Evolutionary conservation across 2,113 vertebrate genomes (phyloP).

Genomic region (Drymodes brunneopygia): DNA sequence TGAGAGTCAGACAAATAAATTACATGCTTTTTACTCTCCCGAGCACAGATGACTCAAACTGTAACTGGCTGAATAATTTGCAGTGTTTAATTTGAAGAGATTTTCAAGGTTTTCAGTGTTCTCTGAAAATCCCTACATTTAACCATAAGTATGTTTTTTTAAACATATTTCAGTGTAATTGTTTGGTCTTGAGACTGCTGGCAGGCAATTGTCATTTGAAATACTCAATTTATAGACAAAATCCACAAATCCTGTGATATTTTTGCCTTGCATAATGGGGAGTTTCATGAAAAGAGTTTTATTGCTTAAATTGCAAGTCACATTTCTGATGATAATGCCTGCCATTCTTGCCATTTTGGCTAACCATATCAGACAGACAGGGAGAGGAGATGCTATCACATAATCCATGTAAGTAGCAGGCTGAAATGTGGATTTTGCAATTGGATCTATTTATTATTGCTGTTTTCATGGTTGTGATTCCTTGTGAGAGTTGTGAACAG

Average conservation of each 20-base stretch:
- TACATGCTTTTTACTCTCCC: background rate
- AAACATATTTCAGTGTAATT: background rate
- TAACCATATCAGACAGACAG: background rate
- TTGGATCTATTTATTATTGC: background rate
- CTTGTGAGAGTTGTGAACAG: background rate
- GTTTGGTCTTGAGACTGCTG: background rate
- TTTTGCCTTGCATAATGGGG: background rate
- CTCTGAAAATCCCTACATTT: background rate
- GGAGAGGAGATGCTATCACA: background rate
- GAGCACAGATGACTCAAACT: background rate
- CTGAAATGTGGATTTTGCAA: background rate
- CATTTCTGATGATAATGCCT: background rate
- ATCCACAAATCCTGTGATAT: background rate
- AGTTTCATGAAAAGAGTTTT: background rate
- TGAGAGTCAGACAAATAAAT: conserved; percentile 27
- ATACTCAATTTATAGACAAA: background rate
- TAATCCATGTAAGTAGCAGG: background rate
- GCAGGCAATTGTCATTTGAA: background rate
- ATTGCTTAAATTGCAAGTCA: background rate
- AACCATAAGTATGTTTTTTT: background rate
- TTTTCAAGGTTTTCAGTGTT: background rate
- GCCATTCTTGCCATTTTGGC: background rate
- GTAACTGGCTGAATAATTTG: conserved; percentile 1
- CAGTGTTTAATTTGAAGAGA: conserved; percentile 2
- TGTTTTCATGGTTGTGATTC: background rate